A percentile compares a stretch with the other conserved stretches of the same genome.
Evolutionary conservation across 1,140 invertebrate genomes (phyloP).

Genomic region (Sesamia nonagrioides): DNA sequence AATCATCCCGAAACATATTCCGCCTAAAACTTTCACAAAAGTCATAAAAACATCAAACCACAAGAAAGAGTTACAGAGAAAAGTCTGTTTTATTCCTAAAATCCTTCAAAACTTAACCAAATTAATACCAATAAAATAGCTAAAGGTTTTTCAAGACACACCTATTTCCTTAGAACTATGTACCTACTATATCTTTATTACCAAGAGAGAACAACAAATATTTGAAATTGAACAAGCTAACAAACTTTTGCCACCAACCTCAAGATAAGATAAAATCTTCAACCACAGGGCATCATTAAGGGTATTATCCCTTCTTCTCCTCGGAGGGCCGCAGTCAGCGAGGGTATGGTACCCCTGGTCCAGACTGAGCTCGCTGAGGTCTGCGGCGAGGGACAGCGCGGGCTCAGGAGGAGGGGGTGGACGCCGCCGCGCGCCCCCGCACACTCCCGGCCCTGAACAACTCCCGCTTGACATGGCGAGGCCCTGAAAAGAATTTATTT

Average conservation of each 20-base stretch:
- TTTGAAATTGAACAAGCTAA: too few species aligned
- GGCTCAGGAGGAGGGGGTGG: slow-evolving; percentile 81
- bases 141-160: too few species aligned
- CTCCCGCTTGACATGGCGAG: slow-evolving; percentile 79
- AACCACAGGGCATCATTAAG: slow-evolving; percentile 79
- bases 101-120: too few species aligned
- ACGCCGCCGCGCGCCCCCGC: slow-evolving; percentile 75
- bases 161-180: too few species aligned
- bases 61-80: too few species aligned
- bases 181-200: too few species aligned
- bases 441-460: slow-evolving; percentile 78
- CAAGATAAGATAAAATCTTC: slow-evolving; percentile 77
- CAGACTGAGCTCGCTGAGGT: slow-evolving; percentile 88
- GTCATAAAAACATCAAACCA: too few species aligned
- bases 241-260: slow-evolving; percentile 55
- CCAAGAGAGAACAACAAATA: too few species aligned
- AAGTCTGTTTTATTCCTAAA: too few species aligned
- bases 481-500: slow-evolving; percentile 59
- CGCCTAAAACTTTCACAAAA: too few species aligned
- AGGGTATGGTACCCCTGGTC: slow-evolving; percentile 93
- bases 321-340: slow-evolving; percentile 85
- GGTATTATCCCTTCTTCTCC: slow-evolving; percentile 71
- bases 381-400: slow-evolving; percentile 74
- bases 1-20: too few species aligned
- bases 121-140: too few species aligned